These are phyloP conservation scores for Macrotus californicus DNA, from an alignment of 2,113 vertebrate species.

Conservation along the genomic window DNA sequence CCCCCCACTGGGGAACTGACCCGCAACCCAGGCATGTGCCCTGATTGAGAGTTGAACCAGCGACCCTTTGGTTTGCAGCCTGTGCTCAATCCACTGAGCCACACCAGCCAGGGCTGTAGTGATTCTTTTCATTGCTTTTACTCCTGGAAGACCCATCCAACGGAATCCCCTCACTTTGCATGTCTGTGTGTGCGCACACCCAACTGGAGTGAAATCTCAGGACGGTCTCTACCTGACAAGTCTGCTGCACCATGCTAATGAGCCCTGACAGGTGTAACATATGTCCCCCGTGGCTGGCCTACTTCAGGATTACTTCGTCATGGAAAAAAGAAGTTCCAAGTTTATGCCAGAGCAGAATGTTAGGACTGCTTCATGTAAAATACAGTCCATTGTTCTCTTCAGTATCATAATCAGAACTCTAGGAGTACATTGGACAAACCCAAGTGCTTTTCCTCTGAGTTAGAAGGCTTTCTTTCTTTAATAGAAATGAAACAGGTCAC, in stretches of 20 bases:
- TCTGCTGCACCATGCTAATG: background rate
- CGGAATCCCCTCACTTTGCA: background rate
- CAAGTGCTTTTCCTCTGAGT: constrained; percentile 1
- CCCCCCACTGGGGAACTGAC: too few species aligned
- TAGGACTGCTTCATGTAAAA: background rate
- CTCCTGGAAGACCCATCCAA: background rate
- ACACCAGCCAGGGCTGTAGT: too few species aligned
- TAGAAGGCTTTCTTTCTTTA: background rate
- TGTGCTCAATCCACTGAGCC: too few species aligned
- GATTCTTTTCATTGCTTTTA: constrained; percentile 13
- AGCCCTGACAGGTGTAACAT: constrained; percentile 38
- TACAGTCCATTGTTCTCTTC: background rate
- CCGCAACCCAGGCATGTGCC: too few species aligned
- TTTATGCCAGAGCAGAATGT: background rate
- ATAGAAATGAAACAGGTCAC: background rate
- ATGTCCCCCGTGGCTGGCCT: background rate
- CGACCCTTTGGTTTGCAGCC: too few species aligned
- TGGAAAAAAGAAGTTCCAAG: background rate
- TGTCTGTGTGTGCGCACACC: background rate
- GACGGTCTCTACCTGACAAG: background rate
- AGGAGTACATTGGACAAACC: background rate
- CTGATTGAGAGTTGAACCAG: too few species aligned
- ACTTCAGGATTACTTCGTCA: background rate
- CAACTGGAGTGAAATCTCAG: background rate
- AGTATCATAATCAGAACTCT: background rate